Conservation (phyloP, 2,888 invertebrate species). For the Chymomyza amoena region DNA sequence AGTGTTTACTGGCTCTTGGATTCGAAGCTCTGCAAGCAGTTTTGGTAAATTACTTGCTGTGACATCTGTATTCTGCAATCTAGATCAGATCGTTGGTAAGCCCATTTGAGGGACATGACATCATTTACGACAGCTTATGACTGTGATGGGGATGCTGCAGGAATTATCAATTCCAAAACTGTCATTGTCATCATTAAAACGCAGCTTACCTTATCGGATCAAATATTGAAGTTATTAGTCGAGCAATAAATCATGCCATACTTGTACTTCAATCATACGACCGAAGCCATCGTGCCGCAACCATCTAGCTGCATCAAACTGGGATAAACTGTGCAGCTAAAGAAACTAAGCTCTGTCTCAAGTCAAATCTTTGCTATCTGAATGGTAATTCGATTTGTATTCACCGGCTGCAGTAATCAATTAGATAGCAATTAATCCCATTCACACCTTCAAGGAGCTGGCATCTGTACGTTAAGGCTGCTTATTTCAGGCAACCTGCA, state of each 20-base stretch:
- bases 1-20: background rate
- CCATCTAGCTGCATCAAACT: background rate
- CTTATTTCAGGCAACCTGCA: background rate
- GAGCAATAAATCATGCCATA: background rate
- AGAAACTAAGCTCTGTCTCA: background rate
- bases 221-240: background rate
- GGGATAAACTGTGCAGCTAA: background rate
- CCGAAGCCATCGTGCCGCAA: background rate
- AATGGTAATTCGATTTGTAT: constrained; percentile 48
- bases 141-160: constrained; percentile 23
- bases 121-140: constrained; percentile 66
- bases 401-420: constrained; percentile 66
- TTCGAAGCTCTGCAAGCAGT: constrained; percentile 36
- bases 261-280: background rate
- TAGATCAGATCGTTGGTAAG: constrained; percentile 57
- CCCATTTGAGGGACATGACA: constrained; percentile 4
- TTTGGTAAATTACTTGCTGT: constrained; percentile 68
- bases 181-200: constrained; percentile 19
- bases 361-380: background rate
- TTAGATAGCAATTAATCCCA: constrained; percentile 75
- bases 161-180: constrained; percentile 60
- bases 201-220: background rate
- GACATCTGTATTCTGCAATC: constrained; percentile 72
- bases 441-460: constrained; percentile 61
- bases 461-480: constrained; percentile 24